Percentiles rank a stretch among this genome's conserved stretches.
Evolutionary conservation across 2,797 vertebrate species (phyloP).

Genomic region (Darevskia nairensis): DNA sequence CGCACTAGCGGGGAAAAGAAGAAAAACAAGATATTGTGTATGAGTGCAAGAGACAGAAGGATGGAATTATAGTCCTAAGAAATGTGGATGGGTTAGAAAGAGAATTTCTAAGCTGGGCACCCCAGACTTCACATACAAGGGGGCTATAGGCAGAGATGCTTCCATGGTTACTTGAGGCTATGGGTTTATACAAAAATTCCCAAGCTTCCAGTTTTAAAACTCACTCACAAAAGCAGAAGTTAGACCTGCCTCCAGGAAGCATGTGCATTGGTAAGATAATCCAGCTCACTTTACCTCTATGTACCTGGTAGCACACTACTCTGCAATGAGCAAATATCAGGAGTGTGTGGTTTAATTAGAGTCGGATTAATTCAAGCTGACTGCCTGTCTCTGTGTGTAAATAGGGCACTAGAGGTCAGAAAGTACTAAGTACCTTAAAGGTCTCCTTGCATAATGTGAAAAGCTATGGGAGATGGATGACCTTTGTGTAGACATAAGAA

Average conservation of each 20-base stretch:
- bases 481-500: constrained; percentile 73
- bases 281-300: constrained; percentile 80
- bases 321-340: constrained; percentile 82
- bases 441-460: constrained; percentile 72
- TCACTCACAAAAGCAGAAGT: neutral
- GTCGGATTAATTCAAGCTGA: constrained; percentile 80
- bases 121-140: neutral
- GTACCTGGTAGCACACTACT: constrained; percentile 89
- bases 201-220: fast-evolving
- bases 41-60: too few relatives aligned
- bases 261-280: constrained; percentile 83
- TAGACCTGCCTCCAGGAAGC: constrained; percentile 60
- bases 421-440: constrained; percentile 76
- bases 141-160: neutral
- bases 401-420: constrained; percentile 81
- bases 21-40: neutral
- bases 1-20: neutral
- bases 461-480: constrained; percentile 73
- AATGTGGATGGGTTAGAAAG: neutral
- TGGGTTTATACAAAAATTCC: fast-evolving
- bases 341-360: constrained; percentile 79
- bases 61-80: neutral
- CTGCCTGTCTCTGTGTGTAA: constrained; percentile 81
- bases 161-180: neutral
- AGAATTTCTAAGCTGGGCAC: neutral